Evolutionary conservation across 2,797 vertebrate species (phyloP).

Genomic region (Sylvia borin): DNA sequence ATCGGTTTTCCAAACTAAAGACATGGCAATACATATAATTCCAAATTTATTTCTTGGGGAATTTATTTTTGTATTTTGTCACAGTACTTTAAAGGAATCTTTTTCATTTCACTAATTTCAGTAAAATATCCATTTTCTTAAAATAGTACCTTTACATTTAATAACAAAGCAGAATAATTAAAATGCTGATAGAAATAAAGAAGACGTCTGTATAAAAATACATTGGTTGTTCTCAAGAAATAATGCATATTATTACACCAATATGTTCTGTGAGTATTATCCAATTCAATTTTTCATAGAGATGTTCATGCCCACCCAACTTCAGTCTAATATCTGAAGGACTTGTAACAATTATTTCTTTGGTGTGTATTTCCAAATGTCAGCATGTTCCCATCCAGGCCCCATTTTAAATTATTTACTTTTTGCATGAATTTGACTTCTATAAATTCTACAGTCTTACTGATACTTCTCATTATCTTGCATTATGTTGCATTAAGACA

Average conservation of each 20-base stretch:
- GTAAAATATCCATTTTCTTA: neutral
- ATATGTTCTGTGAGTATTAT: neutral
- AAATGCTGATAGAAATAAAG: neutral
- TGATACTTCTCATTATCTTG: neutral
- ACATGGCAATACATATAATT: neutral
- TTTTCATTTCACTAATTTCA: neutral
- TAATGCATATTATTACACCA: neutral
- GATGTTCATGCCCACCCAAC: neutral
- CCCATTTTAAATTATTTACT: neutral
- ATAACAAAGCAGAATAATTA: neutral
- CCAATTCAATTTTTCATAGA: neutral
- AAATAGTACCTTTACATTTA: neutral
- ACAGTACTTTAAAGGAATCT: neutral
- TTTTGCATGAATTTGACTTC: neutral
- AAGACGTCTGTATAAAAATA: neutral
- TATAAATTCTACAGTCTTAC: neutral
- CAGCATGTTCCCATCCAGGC: neutral
- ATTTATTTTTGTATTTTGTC: neutral
- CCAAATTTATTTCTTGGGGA: neutral
- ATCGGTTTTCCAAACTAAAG: neutral
- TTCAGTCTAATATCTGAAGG: neutral
- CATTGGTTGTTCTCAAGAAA: neutral
- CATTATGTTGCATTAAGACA: accelerated
- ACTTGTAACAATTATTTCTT: neutral
- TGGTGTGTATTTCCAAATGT: neutral